Base-by-base conservation (phyloP, 2,888 invertebrate species). In the Trachelus iudaicus region DNA sequence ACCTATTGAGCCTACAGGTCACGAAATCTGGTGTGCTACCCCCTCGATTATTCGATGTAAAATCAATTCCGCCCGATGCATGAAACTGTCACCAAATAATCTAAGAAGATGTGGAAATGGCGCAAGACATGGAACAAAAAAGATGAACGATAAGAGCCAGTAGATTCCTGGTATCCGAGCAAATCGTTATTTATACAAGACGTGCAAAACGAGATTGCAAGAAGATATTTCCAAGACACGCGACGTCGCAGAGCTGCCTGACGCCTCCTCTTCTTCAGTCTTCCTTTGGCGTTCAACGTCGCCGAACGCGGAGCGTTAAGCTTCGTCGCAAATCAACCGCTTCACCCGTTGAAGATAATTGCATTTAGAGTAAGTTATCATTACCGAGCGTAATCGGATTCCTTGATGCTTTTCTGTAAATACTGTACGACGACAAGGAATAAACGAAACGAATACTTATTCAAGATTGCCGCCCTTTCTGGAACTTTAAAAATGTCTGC, bases 191-290 rank as follows among this genome's bases (percentile, higher is more conserved):
- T 81, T 79, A 79, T 78, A 81, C 75, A 79, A 76, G 75, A 81
- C 77, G 79, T 79, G 77, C 80, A 74, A 75, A 76, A 81, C 77
- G 77, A 71, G 81, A 81, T 80, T 83, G 78, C 73, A 79, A 82
- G 85, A 89, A 88, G 85, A 71, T 71, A 71, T 86, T 83, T 80
- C 79, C 80, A 79, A 81, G 83, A 77, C 89, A 89, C 89, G 89
- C 89, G 87, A 89, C 81, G 87, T 83, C 81, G 76, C 76, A 73
- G 76, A 79, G 69, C 68, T 69, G 73, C 75, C 76, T 75, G 71
- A 78, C 78, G 78, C 79, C 76, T 73, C 75, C 76, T 34, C 73
- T 79, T 69, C 73, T 34, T 33, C 74, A 73, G 74, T 73, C 30
- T 34, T 15, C 35, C 35, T 73, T 34, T 35, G 74, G 74, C 35